Conservation (phyloP, 2,113 vertebrate genomes). For the Mormyrus lacerda region DNA sequence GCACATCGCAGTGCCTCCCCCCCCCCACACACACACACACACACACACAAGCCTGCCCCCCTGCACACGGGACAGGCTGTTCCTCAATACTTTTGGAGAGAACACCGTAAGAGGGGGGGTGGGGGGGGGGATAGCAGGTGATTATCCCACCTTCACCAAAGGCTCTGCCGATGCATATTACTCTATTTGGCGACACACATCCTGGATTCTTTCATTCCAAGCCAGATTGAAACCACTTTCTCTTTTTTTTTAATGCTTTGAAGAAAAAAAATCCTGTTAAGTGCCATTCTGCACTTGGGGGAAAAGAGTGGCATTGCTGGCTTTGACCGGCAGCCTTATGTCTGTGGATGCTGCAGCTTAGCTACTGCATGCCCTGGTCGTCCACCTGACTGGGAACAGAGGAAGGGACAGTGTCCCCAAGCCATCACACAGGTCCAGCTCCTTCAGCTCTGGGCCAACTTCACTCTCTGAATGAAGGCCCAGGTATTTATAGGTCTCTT, state of each 20-base stretch:
- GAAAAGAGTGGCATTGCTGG: not conserved
- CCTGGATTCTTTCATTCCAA: not conserved
- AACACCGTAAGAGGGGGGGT: not conserved
- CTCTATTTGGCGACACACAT: not conserved
- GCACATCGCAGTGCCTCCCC: constrained; percentile 21
- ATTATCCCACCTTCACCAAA: not conserved
- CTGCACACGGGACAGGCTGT: constrained; percentile 4
- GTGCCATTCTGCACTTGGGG: not conserved
- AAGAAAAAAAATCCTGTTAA: constrained; percentile 6
- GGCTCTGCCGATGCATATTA: not conserved
- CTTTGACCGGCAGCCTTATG: not conserved
- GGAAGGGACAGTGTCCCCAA: not conserved
- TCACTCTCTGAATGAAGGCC: not conserved
- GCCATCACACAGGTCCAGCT: not conserved
- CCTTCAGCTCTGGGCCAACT: not conserved
- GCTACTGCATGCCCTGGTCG: not conserved
- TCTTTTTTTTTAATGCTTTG: not conserved
- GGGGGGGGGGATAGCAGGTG: not conserved
- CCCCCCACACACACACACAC: constrained; percentile 36
- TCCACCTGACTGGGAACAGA: not conserved
- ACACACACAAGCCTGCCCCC: constrained; percentile 26
- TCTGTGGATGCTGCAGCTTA: not conserved
- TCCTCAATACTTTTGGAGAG: not conserved
- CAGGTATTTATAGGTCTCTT: not conserved
- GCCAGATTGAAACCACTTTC: not conserved